Evolutionary conservation across 2,113 vertebrate genomes (phyloP), one percentile per base, ranked within the genome.

Genomic region (Cyphomyrus plagiostoma): DNA sequence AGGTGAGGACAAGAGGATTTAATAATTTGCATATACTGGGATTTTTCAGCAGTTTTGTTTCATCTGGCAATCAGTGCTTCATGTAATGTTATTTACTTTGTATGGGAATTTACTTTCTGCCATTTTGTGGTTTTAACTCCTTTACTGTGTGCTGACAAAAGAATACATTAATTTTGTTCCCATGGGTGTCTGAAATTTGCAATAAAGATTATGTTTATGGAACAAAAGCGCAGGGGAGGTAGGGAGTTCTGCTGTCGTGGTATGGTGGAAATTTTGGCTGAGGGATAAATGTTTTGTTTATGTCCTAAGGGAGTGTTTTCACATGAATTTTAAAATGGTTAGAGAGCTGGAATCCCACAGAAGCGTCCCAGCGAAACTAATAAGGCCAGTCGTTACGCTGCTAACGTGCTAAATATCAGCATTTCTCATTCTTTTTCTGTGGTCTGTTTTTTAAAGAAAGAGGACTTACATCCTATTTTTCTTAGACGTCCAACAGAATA

Each of bases 171-270:
- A 80, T 80, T 80, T 80, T 19, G 4, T 42, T 80, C 74, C 35
- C 74, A 39, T 17, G 30, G 35, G 74, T 80, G 30, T 35, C 74
- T 80, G 74, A 80, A 80, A 80, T 80, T 80, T 80, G 35, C 74
- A 80, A 80, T 80, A 80, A 80, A 80, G 35, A 80, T 80, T 42
- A 80, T 80, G 74, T 80, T 80, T 80, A 42, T 80, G 74, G 74
- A 80, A 42, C 74, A 42, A 80, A 80, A 80, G 74, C 35, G 42
- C 74, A 1, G 35, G 70, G 74, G 35, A 21, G 74, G 17, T 35
- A 80, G 13, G 70, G 26, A 5, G 13, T 15, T 77, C 70, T 77
- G 70, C 26, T 77, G 11, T 19, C 4, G 74, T 8, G 74, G 74
- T 42, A 42, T 35, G 17, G 30, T 80, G 30, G 74, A 80, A 7